Percentiles rank a stretch among this genome's conserved stretches.
phyloP scores from a whole-genome alignment of 2,113 vertebrate species.

The Myiopsitta monachus region DNA sequence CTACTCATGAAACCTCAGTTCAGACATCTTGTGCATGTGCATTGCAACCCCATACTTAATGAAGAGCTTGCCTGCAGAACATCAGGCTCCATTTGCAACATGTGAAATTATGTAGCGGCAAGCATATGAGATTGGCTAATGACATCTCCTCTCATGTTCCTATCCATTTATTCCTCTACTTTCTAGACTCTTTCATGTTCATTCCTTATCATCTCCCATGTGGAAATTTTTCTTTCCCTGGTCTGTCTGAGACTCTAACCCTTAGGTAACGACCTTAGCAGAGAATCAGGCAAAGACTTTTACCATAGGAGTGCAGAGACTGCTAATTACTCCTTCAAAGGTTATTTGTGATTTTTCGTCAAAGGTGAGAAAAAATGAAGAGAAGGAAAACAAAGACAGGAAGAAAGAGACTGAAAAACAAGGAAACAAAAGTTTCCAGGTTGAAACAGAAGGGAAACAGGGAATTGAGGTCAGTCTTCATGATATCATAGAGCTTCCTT shows the following conservation, averaged over 20 bases:
- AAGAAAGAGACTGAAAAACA: neutral
- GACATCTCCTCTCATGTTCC: neutral
- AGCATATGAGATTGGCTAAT: neutral
- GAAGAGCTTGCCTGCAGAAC: neutral
- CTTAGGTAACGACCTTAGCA: neutral
- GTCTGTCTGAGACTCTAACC: neutral
- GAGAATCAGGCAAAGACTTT: neutral
- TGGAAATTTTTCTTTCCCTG: neutral
- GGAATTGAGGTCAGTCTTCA: neutral
- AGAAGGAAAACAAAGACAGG: neutral
- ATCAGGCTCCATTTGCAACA: neutral
- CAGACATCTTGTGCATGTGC: neutral
- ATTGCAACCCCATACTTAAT: slow-evolving; percentile 8
- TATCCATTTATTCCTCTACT: neutral
- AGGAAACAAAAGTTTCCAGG: neutral
- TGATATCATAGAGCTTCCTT: neutral
- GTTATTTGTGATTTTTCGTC: neutral
- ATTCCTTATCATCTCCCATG: neutral
- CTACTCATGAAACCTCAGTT: slow-evolving; percentile 6
- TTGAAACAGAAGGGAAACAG: neutral
- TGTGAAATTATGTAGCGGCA: neutral
- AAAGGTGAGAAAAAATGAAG: neutral
- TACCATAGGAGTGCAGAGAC: neutral
- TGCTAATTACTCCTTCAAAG: neutral
- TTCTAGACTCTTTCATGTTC: neutral